A percentile compares a stretch with the other conserved stretches of the same genome.
Conservation (phyloP, 2,888 invertebrate species). For the Acanthoscelides obtectus region DNA sequence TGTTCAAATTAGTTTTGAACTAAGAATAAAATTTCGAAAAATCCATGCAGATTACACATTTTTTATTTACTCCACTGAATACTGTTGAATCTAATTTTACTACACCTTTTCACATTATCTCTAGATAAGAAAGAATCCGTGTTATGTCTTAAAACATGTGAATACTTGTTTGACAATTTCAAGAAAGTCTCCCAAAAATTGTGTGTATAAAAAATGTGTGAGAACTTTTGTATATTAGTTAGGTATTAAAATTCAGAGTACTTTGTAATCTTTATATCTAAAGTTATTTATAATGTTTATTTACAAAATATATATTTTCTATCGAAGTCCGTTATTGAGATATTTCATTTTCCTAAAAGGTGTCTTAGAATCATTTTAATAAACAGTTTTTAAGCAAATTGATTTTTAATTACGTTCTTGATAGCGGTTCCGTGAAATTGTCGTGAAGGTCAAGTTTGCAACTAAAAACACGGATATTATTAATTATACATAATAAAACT, state of each 20-base stretch:
- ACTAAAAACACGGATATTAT: background rate
- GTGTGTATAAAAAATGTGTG: slow-evolving; percentile 18
- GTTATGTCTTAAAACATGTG: too few species aligned
- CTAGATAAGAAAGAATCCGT: too few species aligned
- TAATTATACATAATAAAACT: background rate
- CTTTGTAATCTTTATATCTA: slow-evolving; percentile 30
- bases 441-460: background rate
- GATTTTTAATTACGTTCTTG: background rate
- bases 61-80: too few species aligned
- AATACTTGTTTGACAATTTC: background rate
- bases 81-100: too few species aligned
- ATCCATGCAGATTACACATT: too few species aligned
- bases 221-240: slow-evolving; percentile 25
- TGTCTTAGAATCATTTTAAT: background rate
- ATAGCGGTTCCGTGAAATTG: background rate
- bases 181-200: background rate
- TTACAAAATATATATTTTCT: slow-evolving; percentile 34
- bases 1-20: too few species aligned
- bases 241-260: slow-evolving; percentile 23
- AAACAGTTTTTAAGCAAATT: background rate
- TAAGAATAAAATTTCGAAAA: too few species aligned
- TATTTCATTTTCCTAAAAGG: background rate
- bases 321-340: slow-evolving; percentile 10
- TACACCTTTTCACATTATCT: too few species aligned
- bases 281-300: slow-evolving; percentile 30